Conservation (phyloP, 2,113 vertebrate genomes). For the Anoura caudifer region DNA sequence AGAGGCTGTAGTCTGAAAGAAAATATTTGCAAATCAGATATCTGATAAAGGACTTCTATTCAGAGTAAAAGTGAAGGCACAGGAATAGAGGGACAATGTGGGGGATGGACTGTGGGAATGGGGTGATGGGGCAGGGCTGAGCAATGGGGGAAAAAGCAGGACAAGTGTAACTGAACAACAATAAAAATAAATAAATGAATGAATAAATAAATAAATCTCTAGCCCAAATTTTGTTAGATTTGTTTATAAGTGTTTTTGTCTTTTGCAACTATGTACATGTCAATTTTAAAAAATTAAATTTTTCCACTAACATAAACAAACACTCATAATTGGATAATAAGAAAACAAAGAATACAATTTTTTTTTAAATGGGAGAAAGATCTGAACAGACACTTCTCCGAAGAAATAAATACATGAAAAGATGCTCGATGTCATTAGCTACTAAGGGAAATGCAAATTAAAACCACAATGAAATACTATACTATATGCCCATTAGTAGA, state of each 20-base stretch:
- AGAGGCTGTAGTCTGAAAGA: neutral
- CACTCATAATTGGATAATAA: neutral
- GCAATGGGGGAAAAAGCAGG: no score
- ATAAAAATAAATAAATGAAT: no score
- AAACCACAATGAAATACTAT: neutral
- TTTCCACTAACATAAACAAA: neutral
- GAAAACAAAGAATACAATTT: neutral
- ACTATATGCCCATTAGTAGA: neutral
- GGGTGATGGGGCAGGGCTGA: no score
- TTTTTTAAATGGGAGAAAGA: neutral
- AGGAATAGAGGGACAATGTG: no score
- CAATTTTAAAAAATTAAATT: neutral
- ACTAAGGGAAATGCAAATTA: neutral
- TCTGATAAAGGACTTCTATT: neutral
- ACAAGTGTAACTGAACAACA: no score
- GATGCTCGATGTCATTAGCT: neutral
- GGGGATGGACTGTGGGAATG: no score
- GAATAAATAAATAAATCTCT: neutral
- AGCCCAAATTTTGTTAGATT: neutral
- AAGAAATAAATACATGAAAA: constrained; percentile 6
- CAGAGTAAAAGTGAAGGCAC: neutral
- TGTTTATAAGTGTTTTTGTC: neutral
- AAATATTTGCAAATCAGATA: neutral
- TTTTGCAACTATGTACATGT: neutral
- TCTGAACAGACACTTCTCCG: neutral